A percentile compares a stretch with the other conserved stretches of the same genome.
Evolutionary conservation across 2,888 invertebrate genomes (phyloP).

Genomic region (Lycophotia porphyrea): DNA sequence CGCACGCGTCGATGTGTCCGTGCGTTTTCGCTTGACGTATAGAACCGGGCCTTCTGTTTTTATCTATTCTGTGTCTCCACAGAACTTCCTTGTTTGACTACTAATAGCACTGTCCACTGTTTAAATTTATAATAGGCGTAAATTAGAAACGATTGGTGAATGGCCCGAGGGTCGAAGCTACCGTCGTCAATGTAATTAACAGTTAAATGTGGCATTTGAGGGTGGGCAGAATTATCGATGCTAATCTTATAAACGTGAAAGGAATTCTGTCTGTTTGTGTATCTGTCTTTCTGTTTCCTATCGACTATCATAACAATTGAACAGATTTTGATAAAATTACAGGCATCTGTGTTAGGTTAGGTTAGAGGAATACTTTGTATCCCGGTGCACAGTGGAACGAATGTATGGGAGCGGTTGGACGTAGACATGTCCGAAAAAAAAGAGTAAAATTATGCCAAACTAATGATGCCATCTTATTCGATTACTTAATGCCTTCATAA

Average conservation of each 20-base stretch:
- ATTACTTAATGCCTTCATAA: too few species aligned
- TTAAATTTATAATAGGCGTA: slow-evolving; percentile 54
- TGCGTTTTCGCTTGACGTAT: not conserved
- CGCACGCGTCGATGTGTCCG: too few species aligned
- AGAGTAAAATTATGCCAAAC: too few species aligned
- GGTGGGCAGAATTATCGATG: not conserved
- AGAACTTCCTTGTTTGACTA: slow-evolving; percentile 51
- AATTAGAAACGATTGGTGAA: slow-evolving; percentile 48
- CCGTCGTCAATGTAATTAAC: slow-evolving; percentile 29
- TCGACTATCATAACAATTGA: not conserved
- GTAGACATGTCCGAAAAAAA: too few species aligned
- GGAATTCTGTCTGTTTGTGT: not conserved
- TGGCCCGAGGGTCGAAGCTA: slow-evolving; percentile 10
- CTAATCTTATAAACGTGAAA: not conserved
- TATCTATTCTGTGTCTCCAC: not conserved
- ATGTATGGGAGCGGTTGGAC: too few species aligned
- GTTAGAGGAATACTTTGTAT: not conserved
- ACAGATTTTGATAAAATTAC: not conserved
- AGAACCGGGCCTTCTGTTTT: not conserved
- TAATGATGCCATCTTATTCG: too few species aligned
- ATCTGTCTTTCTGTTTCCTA: not conserved
- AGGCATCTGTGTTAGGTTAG: not conserved
- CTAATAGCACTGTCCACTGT: slow-evolving; percentile 45
- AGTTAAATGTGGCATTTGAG: not conserved
- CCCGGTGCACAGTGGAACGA: too few species aligned